Evolutionary conservation across 2,888 invertebrate genomes (phyloP).

Genomic region (Ptilodon capucinus): DNA sequence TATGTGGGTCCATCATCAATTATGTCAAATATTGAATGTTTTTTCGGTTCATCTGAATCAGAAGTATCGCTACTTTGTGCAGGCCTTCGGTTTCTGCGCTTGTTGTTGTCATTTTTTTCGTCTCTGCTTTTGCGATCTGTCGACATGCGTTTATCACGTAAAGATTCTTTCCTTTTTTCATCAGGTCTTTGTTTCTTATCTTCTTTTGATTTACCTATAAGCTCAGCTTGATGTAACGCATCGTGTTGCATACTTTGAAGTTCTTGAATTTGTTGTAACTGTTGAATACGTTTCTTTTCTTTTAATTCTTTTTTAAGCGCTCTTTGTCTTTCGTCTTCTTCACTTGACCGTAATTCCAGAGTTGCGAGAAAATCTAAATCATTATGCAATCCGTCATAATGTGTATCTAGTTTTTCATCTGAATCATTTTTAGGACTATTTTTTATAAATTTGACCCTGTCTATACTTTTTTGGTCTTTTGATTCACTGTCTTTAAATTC

Average conservation of each 20-base stretch:
- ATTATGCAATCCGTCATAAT: slow-evolving; percentile 63
- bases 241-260: slow-evolving; percentile 74
- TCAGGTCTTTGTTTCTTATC: slow-evolving; percentile 69
- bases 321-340: slow-evolving; percentile 83
- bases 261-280: slow-evolving; percentile 75
- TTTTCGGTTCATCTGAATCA: slow-evolving; percentile 92
- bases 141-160: slow-evolving; percentile 76
- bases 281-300: slow-evolving; percentile 80
- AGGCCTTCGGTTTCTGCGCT: slow-evolving; percentile 71
- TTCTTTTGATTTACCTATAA: slow-evolving; percentile 64
- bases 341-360: slow-evolving; percentile 81
- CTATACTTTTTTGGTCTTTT: slow-evolving; percentile 44
- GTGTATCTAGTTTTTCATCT: slow-evolving; percentile 49
- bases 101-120: slow-evolving; percentile 63
- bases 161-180: slow-evolving; percentile 72
- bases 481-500: slow-evolving; percentile 59
- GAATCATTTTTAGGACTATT: slow-evolving; percentile 53
- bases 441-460: slow-evolving; percentile 53
- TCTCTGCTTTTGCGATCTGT: slow-evolving; percentile 79
- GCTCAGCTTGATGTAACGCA: slow-evolving; percentile 66
- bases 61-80: slow-evolving; percentile 85
- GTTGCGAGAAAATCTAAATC: slow-evolving; percentile 84
- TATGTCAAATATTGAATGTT: slow-evolving; percentile 95
- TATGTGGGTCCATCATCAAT: slow-evolving; percentile 94
- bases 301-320: slow-evolving; percentile 80